These are phyloP conservation scores for Carassius gibelio DNA, from an alignment of 2,113 vertebrate species.

Conservation along the genomic window DNA sequence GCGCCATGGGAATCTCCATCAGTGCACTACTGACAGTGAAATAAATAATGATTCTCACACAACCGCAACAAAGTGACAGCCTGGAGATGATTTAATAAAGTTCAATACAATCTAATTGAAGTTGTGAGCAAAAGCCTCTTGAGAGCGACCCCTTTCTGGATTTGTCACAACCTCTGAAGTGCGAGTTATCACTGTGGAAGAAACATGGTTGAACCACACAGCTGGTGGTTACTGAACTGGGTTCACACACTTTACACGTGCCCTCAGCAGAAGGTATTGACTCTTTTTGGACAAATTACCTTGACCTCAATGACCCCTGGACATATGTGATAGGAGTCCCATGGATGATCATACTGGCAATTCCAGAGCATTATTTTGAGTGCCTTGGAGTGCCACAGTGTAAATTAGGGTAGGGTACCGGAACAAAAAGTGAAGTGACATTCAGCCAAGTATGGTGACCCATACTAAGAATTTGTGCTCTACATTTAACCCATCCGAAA, in stretches of 20 bases:
- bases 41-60: conserved; percentile 75
- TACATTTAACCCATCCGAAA: too few relatives aligned
- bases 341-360: not conserved
- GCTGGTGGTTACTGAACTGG: not conserved
- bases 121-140: conserved; percentile 45
- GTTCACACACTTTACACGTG: not conserved
- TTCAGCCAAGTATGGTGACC: too few relatives aligned
- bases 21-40: conserved; percentile 66
- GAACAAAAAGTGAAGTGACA: too few relatives aligned
- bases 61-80: conserved; percentile 69
- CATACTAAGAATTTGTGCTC: too few relatives aligned
- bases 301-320: not conserved
- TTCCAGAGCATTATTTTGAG: too few relatives aligned
- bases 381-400: too few relatives aligned
- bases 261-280: not conserved
- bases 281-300: not conserved
- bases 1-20: conserved; percentile 53
- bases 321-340: not conserved
- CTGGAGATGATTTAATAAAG: conserved; percentile 76
- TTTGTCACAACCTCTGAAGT: conserved; percentile 46
- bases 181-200: conserved; percentile 32
- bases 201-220: conserved; percentile 18
- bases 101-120: conserved; percentile 74
- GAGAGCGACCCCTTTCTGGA: conserved; percentile 53
- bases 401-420: too few relatives aligned